phyloP scores from a whole-genome alignment of 2,888 invertebrate genomes.

The Muschampia staudingeri region DNA sequence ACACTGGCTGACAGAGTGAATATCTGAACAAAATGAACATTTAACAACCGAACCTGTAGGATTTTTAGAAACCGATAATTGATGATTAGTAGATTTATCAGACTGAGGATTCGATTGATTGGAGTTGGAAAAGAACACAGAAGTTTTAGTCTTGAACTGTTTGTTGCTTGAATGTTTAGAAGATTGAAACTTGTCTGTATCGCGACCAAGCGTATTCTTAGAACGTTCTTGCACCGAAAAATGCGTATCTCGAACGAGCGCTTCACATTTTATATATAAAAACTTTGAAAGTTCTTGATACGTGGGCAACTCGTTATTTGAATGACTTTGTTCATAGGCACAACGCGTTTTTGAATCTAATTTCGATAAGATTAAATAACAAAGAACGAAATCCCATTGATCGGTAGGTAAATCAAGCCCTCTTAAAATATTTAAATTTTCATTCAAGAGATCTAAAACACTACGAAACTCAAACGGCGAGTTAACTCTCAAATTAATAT shows the following conservation, averaged over 20 bases:
- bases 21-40: conserved; percentile 11
- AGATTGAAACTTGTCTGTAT: background rate
- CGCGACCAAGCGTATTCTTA: background rate
- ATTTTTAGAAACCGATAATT: background rate
- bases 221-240: background rate
- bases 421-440: background rate
- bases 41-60: background rate
- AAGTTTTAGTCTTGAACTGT: background rate
- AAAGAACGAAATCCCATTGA: conserved; percentile 10
- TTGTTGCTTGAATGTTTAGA: background rate
- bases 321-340: background rate
- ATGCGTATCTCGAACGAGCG: conserved; percentile 7
- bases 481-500: conserved; percentile 45
- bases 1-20: background rate
- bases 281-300: background rate
- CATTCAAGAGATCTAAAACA: background rate
- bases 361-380: background rate
- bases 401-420: background rate
- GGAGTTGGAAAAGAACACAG: background rate
- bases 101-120: background rate
- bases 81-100: background rate
- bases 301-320: background rate
- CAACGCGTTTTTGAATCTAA: conserved; percentile 4
- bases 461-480: conserved; percentile 40
- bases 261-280: background rate